Evolutionary conservation across 2,113 vertebrate species (phyloP), one percentile per base, ranked within the genome.

Genomic region (Paratilapia polleni): DNA sequence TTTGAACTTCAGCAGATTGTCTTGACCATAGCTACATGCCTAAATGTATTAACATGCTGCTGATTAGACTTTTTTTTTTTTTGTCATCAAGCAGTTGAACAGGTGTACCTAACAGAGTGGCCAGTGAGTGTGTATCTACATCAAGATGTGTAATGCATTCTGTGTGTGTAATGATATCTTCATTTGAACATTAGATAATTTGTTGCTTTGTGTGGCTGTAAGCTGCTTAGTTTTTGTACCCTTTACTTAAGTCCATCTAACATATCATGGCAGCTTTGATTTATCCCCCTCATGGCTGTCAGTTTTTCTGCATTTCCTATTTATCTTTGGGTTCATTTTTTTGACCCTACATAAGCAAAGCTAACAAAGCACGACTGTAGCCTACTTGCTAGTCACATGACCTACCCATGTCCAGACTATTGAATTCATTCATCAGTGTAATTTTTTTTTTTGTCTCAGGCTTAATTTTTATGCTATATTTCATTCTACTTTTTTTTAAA

Each of bases 101-200:
- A 68, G 64, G 14, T 49, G 43, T 49, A 17, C 47, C 17, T 15
- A 28, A 28, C 28, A 68, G 47, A 68, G 64, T 28, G 64, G 64
- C 47, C 41, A 70, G 41, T 70, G 26, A 24, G 64, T 66, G 36
- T 49, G 52, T 24, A 3, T 73, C 43, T 73, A 73, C 11, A 31
- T 73, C 10, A 52, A 20, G 17, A 52, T 73, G 10, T 52, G 47
- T 52, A 20, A 52, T 13, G 28, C 49, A 15, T 49, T 70, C 38
- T 43, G 38, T 43, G 63, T 26, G 38, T 66, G 15, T 66, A 66
- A 66, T 47, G 15, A 6, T 61, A 73, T 66, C 70, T 64, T 64
- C 10, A 36, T 57, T 77, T 85, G 77, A 87, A 81, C 54, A 81
- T 60, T 73, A 83, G 85, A 81, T 85, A 58, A 87, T 90, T 80